A percentile compares a stretch with the other conserved stretches of the same genome.
Conservation (phyloP, 2,888 invertebrate genomes). For the Agonopterix subpropinquella region DNA sequence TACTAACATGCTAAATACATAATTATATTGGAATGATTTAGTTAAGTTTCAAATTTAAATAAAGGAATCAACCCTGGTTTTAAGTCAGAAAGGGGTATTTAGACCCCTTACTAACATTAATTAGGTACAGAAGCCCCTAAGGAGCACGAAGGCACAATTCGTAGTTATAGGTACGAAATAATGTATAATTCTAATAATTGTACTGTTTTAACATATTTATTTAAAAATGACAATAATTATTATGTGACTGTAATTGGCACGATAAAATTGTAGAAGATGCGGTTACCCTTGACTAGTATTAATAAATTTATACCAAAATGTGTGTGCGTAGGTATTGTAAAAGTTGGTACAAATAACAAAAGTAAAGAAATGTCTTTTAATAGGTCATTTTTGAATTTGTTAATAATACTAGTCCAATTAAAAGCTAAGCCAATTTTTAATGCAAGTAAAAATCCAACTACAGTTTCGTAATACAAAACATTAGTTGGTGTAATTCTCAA, state of each 20-base stretch:
- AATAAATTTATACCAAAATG: conserved; percentile 7
- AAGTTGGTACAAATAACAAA: too few species aligned
- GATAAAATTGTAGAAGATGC: conserved; percentile 10
- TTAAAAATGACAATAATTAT: conserved; percentile 13
- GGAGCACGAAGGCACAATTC: conserved; percentile 19
- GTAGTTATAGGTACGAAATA: conserved; percentile 6
- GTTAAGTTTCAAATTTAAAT: conserved; percentile 24
- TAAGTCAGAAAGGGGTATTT: conserved; percentile 19
- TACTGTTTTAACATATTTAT: conserved; percentile 25
- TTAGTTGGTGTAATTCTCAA: background rate
- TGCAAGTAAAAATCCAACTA: conserved; percentile 13
- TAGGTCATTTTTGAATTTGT: background rate
- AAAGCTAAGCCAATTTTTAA: conserved; percentile 11
- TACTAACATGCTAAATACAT: conserved; percentile 45
- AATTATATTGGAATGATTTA: conserved; percentile 58
- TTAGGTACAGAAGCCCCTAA: conserved; percentile 9
- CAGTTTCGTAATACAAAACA: background rate
- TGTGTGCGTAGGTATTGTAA: too few species aligned
- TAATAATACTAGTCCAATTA: conserved; percentile 13
- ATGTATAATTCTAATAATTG: conserved; percentile 40
- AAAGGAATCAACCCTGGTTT: conserved; percentile 39
- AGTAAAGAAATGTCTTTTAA: background rate
- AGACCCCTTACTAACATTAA: conserved; percentile 5
- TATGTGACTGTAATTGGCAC: conserved; percentile 34
- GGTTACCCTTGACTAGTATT: conserved; percentile 9